Conservation (phyloP, 1,140 invertebrate genomes). For the Trichonephila clavipes region DNA sequence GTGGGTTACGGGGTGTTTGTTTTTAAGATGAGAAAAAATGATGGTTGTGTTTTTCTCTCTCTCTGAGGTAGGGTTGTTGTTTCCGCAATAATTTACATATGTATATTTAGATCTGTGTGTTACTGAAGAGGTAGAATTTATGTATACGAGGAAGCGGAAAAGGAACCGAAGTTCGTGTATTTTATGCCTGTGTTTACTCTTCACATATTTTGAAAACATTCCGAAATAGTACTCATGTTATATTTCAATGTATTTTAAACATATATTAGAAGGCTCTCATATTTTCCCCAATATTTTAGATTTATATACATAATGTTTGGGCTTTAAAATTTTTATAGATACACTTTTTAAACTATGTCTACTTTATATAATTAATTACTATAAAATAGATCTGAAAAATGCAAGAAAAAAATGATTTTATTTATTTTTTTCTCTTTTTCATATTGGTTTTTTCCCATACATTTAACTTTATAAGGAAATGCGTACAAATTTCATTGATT, state of each 20-base stretch:
- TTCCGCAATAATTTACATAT: constrained; percentile 34
- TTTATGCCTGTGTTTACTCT: background rate
- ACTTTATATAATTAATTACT: too few species aligned
- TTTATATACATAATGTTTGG: too few species aligned
- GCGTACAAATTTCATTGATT: too few species aligned
- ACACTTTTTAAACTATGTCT: too few species aligned
- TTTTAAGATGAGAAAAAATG: background rate
- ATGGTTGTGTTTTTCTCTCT: background rate
- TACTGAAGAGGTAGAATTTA: background rate
- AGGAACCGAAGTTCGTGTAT: background rate
- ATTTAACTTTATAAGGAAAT: too few species aligned
- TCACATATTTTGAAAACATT: background rate
- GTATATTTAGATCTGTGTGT: background rate
- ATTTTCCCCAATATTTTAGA: too few species aligned
- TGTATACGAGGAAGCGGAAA: background rate
- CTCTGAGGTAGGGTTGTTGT: background rate
- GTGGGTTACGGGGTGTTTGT: constrained; percentile 40
- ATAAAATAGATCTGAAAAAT: too few species aligned
- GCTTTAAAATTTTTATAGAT: too few species aligned
- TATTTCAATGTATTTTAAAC: background rate
- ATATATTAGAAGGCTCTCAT: too few species aligned
- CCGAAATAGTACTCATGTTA: background rate
- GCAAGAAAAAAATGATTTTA: too few species aligned
- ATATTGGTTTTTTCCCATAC: too few species aligned
- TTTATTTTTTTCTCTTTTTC: too few species aligned